Conservation (phyloP, 2,797 vertebrate genomes). For the Tapera naevia region DNA sequence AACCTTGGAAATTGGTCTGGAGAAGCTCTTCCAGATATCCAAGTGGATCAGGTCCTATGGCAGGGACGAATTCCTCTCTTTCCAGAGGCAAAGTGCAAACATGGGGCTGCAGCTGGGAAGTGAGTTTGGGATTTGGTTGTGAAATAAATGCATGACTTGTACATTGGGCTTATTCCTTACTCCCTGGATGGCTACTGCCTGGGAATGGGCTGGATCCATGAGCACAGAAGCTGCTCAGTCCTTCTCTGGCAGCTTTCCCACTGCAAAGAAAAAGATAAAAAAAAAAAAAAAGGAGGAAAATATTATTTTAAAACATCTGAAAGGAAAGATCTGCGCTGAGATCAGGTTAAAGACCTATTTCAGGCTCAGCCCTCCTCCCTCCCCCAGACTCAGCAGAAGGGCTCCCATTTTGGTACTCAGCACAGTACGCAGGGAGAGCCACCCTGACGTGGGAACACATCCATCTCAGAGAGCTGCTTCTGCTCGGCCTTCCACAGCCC, state of each 20-base stretch:
- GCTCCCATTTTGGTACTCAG: not conserved
- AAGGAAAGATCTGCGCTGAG: not conserved
- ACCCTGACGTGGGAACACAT: not conserved
- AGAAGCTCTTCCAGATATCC: not conserved
- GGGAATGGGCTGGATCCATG: not conserved
- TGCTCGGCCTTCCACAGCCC: not conserved
- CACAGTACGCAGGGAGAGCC: not conserved
- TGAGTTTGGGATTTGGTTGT: not conserved
- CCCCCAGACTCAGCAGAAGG: not conserved
- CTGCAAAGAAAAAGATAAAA: not conserved
- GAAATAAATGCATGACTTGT: not conserved
- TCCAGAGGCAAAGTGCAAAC: not conserved
- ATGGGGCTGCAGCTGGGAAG: not conserved
- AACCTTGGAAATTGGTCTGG: not conserved
- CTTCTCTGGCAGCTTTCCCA: slow-evolving; percentile 1
- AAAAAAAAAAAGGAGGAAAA: not conserved
- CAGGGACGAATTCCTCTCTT: not conserved
- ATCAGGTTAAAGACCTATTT: not conserved
- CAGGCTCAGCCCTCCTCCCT: not conserved
- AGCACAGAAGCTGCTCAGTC: slow-evolving; percentile 1
- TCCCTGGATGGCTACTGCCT: not conserved
- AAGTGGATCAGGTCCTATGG: fast-evolving
- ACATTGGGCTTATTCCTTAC: not conserved
- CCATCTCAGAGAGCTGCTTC: not conserved
- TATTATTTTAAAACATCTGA: not conserved